Evolutionary conservation across 1,140 invertebrate species (phyloP).

Genomic region (Eciton burchellii): DNA sequence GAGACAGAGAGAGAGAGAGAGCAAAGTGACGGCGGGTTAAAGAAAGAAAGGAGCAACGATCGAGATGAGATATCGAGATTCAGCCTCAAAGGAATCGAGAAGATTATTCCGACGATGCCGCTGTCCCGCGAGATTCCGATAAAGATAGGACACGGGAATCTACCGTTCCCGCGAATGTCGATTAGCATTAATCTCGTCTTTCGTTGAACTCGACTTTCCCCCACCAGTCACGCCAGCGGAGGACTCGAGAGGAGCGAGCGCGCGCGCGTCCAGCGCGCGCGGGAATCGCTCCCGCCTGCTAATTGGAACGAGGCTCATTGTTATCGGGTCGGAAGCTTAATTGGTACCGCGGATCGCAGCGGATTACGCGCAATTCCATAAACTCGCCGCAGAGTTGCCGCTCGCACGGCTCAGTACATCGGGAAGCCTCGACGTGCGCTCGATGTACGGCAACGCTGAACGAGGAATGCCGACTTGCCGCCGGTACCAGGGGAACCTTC

Average conservation of each 20-base stretch:
- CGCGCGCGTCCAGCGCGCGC: slow-evolving; percentile 30
- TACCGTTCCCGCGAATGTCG: not conserved
- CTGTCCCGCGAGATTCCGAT: not conserved
- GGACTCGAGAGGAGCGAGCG: not conserved
- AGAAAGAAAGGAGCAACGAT: too few relatives aligned
- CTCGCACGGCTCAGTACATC: slow-evolving; percentile 21
- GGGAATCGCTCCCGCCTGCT: slow-evolving; percentile 41
- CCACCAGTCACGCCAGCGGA: slow-evolving; percentile 1
- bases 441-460: slow-evolving; percentile 69
- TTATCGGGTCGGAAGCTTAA: slow-evolving; percentile 55
- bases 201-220: not conserved
- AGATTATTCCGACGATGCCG: not conserved
- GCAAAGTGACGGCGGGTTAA: too few relatives aligned
- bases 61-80: too few relatives aligned
- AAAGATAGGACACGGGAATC: not conserved
- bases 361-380: slow-evolving; percentile 64
- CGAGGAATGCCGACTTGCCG: slow-evolving; percentile 67
- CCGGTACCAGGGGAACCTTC: slow-evolving; percentile 59
- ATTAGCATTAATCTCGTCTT: slow-evolving; percentile 25
- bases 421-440: slow-evolving; percentile 32
- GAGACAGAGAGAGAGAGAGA: too few relatives aligned
- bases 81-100: not conserved
- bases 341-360: slow-evolving; percentile 52
- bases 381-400: slow-evolving; percentile 46
- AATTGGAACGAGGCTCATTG: slow-evolving; percentile 50